Conservation (phyloP, 2,888 invertebrate species). For the Hirtodrosophila histrioides region DNA sequence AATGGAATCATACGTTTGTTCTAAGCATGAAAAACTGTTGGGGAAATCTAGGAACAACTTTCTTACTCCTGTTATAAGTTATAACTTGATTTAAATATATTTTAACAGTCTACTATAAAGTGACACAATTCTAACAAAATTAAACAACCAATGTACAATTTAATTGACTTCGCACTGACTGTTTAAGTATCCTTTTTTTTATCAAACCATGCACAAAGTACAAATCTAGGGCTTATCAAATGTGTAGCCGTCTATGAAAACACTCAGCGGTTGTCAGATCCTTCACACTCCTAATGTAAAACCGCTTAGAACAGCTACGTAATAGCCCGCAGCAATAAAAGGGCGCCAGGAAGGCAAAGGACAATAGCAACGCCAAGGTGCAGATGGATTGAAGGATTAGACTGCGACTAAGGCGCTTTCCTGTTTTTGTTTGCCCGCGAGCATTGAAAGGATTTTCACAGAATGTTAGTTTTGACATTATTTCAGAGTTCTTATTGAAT, state of each 20-base stretch:
- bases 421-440: conserved; percentile 10
- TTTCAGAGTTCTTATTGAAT: not conserved
- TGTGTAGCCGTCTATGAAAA: conserved; percentile 9
- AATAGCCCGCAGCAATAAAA: conserved; percentile 14
- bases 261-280: conserved; percentile 23
- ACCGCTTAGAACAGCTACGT: conserved; percentile 30
- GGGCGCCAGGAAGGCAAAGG: not conserved
- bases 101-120: no score
- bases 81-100: no score
- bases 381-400: conserved; percentile 45
- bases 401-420: conserved; percentile 49
- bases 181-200: conserved; percentile 4
- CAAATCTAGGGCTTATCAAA: conserved; percentile 13
- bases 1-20: no score
- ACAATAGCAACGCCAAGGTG: conserved; percentile 5
- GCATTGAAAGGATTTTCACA: not conserved
- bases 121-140: no score
- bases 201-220: not conserved
- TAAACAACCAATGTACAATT: no score
- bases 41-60: no score
- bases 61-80: no score
- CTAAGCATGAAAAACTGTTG: no score
- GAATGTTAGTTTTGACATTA: not conserved
- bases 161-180: no score
- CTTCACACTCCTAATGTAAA: conserved; percentile 23